These are phyloP conservation scores for Pionites leucogaster DNA, from an alignment of 2,113 vertebrate genomes.

Conservation along the genomic window DNA sequence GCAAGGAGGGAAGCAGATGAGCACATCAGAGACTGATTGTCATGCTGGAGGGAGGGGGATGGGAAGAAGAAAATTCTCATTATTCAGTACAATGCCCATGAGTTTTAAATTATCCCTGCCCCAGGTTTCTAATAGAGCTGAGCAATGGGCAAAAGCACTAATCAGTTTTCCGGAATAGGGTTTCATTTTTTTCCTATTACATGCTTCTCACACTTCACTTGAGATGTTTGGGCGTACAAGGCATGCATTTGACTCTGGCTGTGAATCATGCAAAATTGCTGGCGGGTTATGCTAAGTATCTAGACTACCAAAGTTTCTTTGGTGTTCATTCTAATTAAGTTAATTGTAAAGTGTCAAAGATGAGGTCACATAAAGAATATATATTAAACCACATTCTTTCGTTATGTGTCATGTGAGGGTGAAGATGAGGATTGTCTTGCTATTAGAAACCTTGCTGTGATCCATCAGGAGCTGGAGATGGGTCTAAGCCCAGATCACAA, in stretches of 20 bases:
- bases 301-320: neutral
- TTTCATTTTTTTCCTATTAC: neutral
- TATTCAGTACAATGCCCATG: neutral
- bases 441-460: neutral
- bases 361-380: neutral
- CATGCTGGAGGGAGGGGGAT: neutral
- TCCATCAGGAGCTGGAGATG: neutral
- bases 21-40: neutral
- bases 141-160: neutral
- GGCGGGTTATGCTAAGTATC: neutral
- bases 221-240: neutral
- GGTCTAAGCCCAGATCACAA: neutral
- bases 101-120: neutral
- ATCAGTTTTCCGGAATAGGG: neutral
- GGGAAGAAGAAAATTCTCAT: neutral
- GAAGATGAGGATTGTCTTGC: neutral
- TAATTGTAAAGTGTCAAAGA: neutral
- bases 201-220: neutral
- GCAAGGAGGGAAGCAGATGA: neutral
- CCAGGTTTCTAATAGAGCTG: neutral
- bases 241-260: neutral
- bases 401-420: fast-evolving
- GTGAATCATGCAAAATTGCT: neutral
- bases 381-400: neutral
- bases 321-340: neutral